Base-by-base conservation (phyloP, 2,888 invertebrate genomes). In the Acleris emargana region DNA sequence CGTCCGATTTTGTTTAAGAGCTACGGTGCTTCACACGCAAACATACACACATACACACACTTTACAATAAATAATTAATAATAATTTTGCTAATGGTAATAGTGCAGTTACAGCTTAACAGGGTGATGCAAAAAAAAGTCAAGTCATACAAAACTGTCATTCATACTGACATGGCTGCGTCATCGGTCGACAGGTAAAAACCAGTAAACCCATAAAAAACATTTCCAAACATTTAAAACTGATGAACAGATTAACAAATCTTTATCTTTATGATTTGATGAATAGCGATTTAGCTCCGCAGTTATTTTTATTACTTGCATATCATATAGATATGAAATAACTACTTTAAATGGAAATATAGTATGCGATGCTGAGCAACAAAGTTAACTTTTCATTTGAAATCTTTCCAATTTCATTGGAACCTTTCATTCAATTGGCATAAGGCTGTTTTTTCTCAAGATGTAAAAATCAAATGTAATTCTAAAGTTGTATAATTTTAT, bases 401-500 rank as follows among this genome's bases (percentile, higher is more conserved):
- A 49, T 20, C 13, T 11, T 16, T 9, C 32, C 17, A 22, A 50
- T 47, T 9, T 22, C 60, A 32, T 32, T 42, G 22, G 20, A 17
- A 50, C 64, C 45, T 53, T 54, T 32, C 55, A 17, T 16, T 16
- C 5, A 2, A 16, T 20, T 4, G 1, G 0, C 3, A 32, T 5
- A 60, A 64, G 50, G 50, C 13, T 28, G 6, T 22, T 51, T 28
- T 60, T 55, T 57, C 9, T 13, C 5, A 50, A 20, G 5, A 49
- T 43, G 32, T n/a, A 2, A 54, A 32, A 45, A 50, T 9, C 9
- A 1, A 32, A 64, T 64, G 54, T 49, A 54, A 55, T 50, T 50
- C 22, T 60, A 64, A 60, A 60, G 9, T 64, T 54, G 64, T 50
- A 54, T 3, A 55, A 20, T 54, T 51, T 64, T 64, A 64, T 64